phyloP scores from a whole-genome alignment of 2,113 vertebrate genomes.

The Ailuropoda melanoleuca region DNA sequence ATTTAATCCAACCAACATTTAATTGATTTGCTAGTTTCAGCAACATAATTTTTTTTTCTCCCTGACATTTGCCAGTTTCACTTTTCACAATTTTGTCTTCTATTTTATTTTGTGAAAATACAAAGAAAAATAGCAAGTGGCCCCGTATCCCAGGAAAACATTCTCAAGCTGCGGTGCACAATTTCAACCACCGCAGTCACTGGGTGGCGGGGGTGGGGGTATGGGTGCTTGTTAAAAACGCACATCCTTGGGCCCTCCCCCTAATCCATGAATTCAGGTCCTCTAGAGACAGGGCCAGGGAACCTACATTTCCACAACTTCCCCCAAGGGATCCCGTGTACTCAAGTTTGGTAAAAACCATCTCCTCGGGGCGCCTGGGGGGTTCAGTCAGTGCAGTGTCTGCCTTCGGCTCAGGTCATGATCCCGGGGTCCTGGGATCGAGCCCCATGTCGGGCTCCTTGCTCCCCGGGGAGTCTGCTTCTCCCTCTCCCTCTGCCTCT shows the following conservation, averaged over 20 bases:
- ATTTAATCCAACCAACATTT: neutral
- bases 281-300: neutral
- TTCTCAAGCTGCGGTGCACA: neutral
- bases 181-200: neutral
- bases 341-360: neutral
- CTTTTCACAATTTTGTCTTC: neutral
- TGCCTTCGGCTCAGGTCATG: no score
- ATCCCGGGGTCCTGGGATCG: no score
- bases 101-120: neutral
- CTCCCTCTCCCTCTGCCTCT: no score
- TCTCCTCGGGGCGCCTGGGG: neutral
- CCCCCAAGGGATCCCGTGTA: rapidly evolving
- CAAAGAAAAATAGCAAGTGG: neutral
- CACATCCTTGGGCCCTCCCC: neutral
- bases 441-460: no score
- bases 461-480: no score
- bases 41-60: neutral
- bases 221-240: neutral
- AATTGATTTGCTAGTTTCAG: neutral
- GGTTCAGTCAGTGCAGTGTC: no score
- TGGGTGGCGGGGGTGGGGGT: neutral
- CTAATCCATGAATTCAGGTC: neutral
- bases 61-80: neutral
- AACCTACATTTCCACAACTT: neutral
- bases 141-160: neutral